These are phyloP conservation scores for Bucco capensis DNA, from an alignment of 2,113 vertebrate species.

Conservation along the genomic window DNA sequence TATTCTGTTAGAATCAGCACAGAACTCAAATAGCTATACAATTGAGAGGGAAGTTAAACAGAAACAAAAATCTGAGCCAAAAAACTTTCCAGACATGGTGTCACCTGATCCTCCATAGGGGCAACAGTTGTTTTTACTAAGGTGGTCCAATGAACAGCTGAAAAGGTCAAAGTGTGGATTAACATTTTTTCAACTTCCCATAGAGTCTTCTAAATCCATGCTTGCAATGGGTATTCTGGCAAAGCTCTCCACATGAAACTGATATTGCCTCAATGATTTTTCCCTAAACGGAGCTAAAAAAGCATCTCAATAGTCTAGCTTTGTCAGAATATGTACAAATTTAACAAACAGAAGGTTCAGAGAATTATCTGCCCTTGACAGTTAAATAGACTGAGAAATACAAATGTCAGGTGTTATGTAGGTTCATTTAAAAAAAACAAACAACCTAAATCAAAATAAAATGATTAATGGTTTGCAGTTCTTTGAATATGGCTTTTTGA, in stretches of 20 bases:
- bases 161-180: slow-evolving; percentile 52
- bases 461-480: slow-evolving; percentile 23
- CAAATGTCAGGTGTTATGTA: neutral
- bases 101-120: slow-evolving; percentile 54
- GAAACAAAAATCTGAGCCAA: slow-evolving; percentile 47
- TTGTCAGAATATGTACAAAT: neutral
- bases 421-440: neutral
- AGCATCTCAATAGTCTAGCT: neutral
- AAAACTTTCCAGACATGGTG: slow-evolving; percentile 54
- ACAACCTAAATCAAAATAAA: neutral
- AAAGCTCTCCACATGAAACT: neutral
- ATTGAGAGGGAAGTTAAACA: slow-evolving; percentile 42
- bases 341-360: neutral
- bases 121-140: slow-evolving; percentile 44
- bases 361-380: neutral
- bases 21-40: slow-evolving; percentile 38
- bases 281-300: neutral
- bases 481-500: neutral
- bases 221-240: slow-evolving; percentile 11
- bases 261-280: neutral
- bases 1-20: slow-evolving; percentile 46
- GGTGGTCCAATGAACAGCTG: slow-evolving; percentile 49
- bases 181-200: slow-evolving; percentile 27
- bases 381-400: slow-evolving; percentile 11
- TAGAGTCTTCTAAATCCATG: slow-evolving; percentile 6